phyloP scores from a whole-genome alignment of 1,140 invertebrate genomes.

The Eubasilissa regina region DNA sequence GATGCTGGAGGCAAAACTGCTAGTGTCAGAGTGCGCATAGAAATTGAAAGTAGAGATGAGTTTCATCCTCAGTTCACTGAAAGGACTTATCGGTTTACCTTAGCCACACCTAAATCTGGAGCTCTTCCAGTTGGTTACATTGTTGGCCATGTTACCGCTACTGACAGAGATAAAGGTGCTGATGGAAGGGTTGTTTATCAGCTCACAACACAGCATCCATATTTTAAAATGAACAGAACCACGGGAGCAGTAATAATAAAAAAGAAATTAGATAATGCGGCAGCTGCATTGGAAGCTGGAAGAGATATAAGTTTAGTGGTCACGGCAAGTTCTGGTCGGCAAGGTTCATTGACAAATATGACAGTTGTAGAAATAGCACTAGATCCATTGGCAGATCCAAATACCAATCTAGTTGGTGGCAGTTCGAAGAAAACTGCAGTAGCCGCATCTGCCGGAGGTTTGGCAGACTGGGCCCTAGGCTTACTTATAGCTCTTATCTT shows the following conservation, averaged over 20 bases:
- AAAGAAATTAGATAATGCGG: conserved; percentile 79
- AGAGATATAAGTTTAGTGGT: conserved; percentile 85
- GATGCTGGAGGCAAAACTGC: conserved; percentile 87
- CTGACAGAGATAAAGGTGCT: conserved; percentile 90
- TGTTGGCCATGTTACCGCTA: conserved; percentile 90
- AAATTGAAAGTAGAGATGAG: conserved; percentile 93
- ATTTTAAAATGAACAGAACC: conserved; percentile 93
- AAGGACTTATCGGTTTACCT: conserved; percentile 87
- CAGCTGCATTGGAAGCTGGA: conserved; percentile 75
- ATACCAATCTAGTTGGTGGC: conserved; percentile 74
- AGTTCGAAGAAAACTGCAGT: conserved; percentile 67
- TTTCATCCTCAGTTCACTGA: conserved; percentile 93
- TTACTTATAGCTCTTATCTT: conserved; percentile 86
- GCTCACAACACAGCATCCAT: conserved; percentile 84
- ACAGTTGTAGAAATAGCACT: conserved; percentile 89
- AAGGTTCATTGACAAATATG: conserved; percentile 88
- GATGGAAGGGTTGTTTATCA: conserved; percentile 94
- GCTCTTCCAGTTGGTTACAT: conserved; percentile 81
- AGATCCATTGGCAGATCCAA: conserved; percentile 78
- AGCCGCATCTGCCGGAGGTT: conserved; percentile 76
- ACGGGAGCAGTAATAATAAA: conserved; percentile 90
- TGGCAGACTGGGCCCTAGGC: conserved; percentile 91
- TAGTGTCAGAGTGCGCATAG: conserved; percentile 85
- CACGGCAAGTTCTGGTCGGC: conserved; percentile 89
- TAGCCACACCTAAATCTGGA: conserved; percentile 78